phyloP scores from a whole-genome alignment of 2,888 invertebrate species.

The Caenorhabditis zanzibari region DNA sequence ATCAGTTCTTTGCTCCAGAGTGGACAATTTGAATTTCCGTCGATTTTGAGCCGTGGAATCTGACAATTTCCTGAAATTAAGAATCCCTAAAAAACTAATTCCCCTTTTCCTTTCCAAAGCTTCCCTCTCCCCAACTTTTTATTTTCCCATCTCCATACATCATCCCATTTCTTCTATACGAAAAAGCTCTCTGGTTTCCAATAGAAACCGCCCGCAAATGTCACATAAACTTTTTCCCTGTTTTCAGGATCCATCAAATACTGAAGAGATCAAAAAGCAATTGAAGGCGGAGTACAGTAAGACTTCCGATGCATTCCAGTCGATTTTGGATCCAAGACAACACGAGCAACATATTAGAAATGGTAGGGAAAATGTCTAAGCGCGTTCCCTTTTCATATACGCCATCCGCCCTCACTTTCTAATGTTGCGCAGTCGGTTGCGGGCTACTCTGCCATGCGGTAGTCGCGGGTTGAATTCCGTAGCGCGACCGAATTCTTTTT shows the following conservation, averaged over 20 bases:
- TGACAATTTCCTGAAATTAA: too few species aligned
- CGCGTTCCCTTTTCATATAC: too few species aligned
- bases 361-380: too few species aligned
- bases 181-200: conserved; percentile 11
- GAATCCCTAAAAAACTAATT: too few species aligned
- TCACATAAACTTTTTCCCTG: neutral
- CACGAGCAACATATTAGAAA: conserved; percentile 91
- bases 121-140: neutral
- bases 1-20: too few species aligned
- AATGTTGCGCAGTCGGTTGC: too few species aligned
- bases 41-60: too few species aligned
- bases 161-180: neutral
- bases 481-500: too few species aligned
- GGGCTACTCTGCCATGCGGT: too few species aligned
- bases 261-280: conserved; percentile 85
- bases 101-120: neutral
- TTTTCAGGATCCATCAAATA: conserved; percentile 80
- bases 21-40: too few species aligned
- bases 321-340: conserved; percentile 87
- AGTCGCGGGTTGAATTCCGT: too few species aligned
- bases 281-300: conserved; percentile 85
- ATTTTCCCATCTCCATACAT: neutral
- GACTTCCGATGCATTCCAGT: conserved; percentile 84
- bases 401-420: too few species aligned
- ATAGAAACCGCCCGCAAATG: neutral